Base-by-base conservation (phyloP, 2,113 vertebrate species). In the Amblyornis subalaris region DNA sequence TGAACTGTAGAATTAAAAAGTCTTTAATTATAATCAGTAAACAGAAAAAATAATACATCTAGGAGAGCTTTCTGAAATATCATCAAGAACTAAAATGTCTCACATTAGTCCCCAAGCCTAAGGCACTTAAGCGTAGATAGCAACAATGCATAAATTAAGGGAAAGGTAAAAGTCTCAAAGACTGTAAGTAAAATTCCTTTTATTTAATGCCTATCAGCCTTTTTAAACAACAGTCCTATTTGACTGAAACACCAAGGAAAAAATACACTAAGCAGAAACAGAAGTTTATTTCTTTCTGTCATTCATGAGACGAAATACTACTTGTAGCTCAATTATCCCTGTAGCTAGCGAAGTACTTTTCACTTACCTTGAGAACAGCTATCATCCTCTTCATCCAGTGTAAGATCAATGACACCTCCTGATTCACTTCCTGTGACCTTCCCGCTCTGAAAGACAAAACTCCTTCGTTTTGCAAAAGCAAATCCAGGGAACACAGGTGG, bases 341-440 rank as follows among this genome's bases (percentile, higher is more conserved):
- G 21, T 51, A 50, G 28, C 35, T 72, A 75, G 50, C 33, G 58
- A 88, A 47, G 40, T 55, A 47, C 70, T 78, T 84, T 70, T 64
- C 42, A 81, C 89, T 67, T 75, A 98, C 98, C 97, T 96, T 97
- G 97, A 84, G 96, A 96, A 58, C 94, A 92, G 36, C 89, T 50
- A 82, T 94, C 97, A 14, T 98, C 98, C 87, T 98, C 98, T 94
- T 98, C 98, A 95, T 98, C 98, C 90, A 98, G 92, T 35, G 98
- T 98, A 89, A 98, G 98, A 91, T 98, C 98, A 96, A 98, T 98
- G 94, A 98, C 97, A 83, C 97, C 96, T 95, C 97, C 95, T 72
- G 96, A 93, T 93, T 96, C 91, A 54, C 88, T 90, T 83, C 97
- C 93, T 94, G 97, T 77, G 89, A 97, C 81, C 93, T 97, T 98